Evolutionary conservation across 2,888 invertebrate genomes (phyloP).

Genomic region (Pristionchus arcanus): DNA sequence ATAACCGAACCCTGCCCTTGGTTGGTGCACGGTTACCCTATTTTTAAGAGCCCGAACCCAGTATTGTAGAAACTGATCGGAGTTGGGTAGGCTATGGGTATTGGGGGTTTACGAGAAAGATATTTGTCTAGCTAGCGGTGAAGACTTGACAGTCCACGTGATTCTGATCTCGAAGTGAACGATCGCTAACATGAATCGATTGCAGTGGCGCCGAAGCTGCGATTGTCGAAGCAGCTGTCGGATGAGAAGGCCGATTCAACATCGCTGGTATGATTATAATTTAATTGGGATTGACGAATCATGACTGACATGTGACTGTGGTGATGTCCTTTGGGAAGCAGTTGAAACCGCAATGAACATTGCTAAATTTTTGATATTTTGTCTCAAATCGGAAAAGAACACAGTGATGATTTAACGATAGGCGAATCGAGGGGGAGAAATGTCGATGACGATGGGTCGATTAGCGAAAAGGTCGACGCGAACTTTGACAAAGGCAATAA

Average conservation of each 20-base stretch:
- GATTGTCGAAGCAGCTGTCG: slow-evolving; percentile 36
- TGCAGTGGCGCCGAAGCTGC: neutral
- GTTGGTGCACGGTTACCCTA: too few species aligned
- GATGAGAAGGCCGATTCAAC: slow-evolving; percentile 40
- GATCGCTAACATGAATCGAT: neutral
- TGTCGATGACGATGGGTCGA: slow-evolving; percentile 4
- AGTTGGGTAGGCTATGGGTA: too few species aligned
- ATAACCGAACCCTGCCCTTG: too few species aligned
- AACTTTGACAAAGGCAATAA: neutral
- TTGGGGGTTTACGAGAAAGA: too few species aligned
- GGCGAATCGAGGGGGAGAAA: neutral
- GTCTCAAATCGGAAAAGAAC: neutral
- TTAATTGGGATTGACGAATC: neutral
- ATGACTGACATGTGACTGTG: neutral
- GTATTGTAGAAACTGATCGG: too few species aligned
- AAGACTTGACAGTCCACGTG: too few species aligned
- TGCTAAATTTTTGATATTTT: neutral
- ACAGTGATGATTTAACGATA: neutral
- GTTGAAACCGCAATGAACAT: neutral
- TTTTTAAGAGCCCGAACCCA: too few species aligned
- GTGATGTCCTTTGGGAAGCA: neutral
- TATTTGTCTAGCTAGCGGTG: too few species aligned
- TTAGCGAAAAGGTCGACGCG: neutral
- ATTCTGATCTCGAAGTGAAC: neutral
- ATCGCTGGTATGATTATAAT: slow-evolving; percentile 2